Evolutionary conservation across 2,888 invertebrate species (phyloP), one percentile per base, ranked within the genome.

Genomic region (Blastobasis lacticolella): DNA sequence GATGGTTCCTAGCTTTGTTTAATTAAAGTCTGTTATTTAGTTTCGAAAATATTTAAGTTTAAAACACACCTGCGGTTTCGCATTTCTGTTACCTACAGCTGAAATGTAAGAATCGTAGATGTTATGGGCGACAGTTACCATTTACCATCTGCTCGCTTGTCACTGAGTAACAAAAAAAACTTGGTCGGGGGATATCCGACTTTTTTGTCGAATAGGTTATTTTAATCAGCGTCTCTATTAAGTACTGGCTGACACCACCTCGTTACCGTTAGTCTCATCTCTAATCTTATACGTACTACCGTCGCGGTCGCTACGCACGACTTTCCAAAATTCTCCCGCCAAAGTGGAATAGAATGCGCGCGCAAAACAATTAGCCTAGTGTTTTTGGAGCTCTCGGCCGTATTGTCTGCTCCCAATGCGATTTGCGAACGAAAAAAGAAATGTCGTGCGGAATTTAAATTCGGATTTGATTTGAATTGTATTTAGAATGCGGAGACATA

Each of bases 281-380:
- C 62, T 60, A 60, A 73, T 75, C 71, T 71, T 64, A 67, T 64
- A 68, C 36, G 23, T 50, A 50, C 47, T 69, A 69, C 63, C 78
- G 86, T 85, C 71, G 74, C 82, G 83, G 74, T 80, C 55, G 63
- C 56, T 79, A 76, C 64, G n/a, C 57, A 69, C 68, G 68, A 84
- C 85, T 86, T 87, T 86, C 86, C 77, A 87, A 87, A 87, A 83
- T 75, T 72, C 76, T 75, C 77, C 70, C 68, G 69, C 59, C 68
- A 62, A 62, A 61, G 71, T 64, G 66, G 66, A 70, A 64, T 70
- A 23, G 23, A 23, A 23, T 23, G 23, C 23, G 67, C 67, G 63
- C 68, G 58, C 57, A 51, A 61, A 62, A 67, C 71, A 72, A 73
- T 69, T 67, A 64, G 61, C 61, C 71, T 51, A 77, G 76, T 78